phyloP scores from a whole-genome alignment of 2,888 invertebrate genomes.

The Maniola hyperantus region DNA sequence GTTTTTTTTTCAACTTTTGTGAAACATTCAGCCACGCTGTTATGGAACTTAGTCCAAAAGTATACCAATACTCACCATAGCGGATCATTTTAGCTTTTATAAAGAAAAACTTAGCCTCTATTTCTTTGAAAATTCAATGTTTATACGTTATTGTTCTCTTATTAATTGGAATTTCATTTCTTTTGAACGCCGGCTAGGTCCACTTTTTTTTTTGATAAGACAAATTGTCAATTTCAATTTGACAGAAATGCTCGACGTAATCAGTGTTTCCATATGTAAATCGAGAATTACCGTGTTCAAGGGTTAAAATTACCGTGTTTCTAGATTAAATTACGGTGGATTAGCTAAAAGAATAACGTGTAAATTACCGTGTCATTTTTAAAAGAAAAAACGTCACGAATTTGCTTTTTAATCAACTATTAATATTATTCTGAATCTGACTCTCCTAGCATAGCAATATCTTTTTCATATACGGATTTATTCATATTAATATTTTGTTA shows the following conservation, averaged over 20 bases:
- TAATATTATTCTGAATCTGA: too few species aligned
- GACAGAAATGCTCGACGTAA: slow-evolving; percentile 33
- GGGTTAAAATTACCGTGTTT: too few species aligned
- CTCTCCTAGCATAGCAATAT: too few species aligned
- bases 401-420: too few species aligned
- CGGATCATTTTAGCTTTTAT: slow-evolving; percentile 15
- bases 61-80: slow-evolving; percentile 13
- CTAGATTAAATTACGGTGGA: too few species aligned
- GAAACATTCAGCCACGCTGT: neutral
- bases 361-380: too few species aligned
- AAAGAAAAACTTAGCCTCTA: neutral
- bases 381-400: too few species aligned
- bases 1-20: neutral
- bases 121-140: neutral
- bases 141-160: neutral
- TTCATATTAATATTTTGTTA: too few species aligned
- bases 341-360: too few species aligned
- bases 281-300: too few species aligned
- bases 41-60: neutral
- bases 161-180: slow-evolving; percentile 17
- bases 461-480: too few species aligned
- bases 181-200: slow-evolving; percentile 35
- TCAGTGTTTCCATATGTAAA: too few species aligned
- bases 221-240: slow-evolving; percentile 33
- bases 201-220: slow-evolving; percentile 19